A percentile compares a stretch with the other conserved stretches of the same genome.
phyloP scores from a whole-genome alignment of 2,888 invertebrate species.

The Ormyrus labotus region DNA sequence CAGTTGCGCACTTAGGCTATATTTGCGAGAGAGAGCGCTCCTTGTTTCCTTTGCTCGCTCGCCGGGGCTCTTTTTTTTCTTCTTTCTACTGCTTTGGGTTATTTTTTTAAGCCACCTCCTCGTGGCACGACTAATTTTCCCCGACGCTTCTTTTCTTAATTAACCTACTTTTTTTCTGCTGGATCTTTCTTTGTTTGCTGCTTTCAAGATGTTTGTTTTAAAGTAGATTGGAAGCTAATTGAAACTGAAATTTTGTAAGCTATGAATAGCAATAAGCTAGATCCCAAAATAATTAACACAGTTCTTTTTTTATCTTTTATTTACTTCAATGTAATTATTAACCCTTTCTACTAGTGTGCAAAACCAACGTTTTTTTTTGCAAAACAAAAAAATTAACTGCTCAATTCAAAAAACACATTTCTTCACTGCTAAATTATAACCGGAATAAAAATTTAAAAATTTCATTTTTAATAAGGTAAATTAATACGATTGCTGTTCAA shows the following conservation, averaged over 20 bases:
- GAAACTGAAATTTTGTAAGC: background rate
- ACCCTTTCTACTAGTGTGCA: no score
- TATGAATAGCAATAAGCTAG: no score
- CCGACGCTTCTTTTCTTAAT: slow-evolving; percentile 24
- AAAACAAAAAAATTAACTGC: background rate
- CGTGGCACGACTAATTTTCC: slow-evolving; percentile 14
- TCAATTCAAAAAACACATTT: background rate
- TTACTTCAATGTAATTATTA: no score
- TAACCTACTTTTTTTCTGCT: slow-evolving; percentile 15
- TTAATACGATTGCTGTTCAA: no score
- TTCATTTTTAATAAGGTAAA: no score
- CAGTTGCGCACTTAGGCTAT: background rate
- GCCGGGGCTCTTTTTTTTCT: background rate
- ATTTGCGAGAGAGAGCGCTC: no score
- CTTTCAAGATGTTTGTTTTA: background rate
- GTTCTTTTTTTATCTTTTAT: no score
- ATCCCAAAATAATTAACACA: no score
- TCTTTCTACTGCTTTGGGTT: background rate
- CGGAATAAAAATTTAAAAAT: no score
- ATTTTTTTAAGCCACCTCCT: background rate
- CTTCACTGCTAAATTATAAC: no score
- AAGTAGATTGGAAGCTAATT: background rate
- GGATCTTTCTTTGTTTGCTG: background rate
- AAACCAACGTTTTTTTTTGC: no score
- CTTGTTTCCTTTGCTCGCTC: no score